Evolutionary conservation across 1,140 invertebrate genomes (phyloP).

Genomic region (Drosophila trapezifrons): DNA sequence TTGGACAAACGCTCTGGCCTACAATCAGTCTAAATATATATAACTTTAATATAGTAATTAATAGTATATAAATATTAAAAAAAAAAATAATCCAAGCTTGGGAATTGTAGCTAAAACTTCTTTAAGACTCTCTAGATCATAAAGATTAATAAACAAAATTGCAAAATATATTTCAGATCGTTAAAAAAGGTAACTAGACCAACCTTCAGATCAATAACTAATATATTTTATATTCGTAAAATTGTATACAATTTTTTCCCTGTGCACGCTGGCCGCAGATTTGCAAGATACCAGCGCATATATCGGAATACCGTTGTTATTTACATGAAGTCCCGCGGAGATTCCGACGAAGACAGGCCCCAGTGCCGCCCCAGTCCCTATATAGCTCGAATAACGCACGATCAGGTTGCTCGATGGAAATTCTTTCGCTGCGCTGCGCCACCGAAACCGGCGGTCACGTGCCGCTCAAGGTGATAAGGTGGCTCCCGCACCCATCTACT

Average conservation of each 20-base stretch:
- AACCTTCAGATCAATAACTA: too few species aligned
- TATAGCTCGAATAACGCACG: constrained; percentile 27
- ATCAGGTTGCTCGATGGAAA: constrained; percentile 47
- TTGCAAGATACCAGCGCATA: constrained; percentile 23
- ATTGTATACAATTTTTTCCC: neutral
- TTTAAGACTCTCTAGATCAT: too few species aligned
- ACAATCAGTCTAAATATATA: too few species aligned
- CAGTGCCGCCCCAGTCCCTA: neutral
- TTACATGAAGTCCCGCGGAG: constrained; percentile 28
- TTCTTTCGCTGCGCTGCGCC: constrained; percentile 15
- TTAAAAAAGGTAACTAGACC: too few species aligned
- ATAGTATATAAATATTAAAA: too few species aligned
- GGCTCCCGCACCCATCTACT: too few species aligned
- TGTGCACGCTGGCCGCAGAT: constrained; percentile 9
- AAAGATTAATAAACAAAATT: too few species aligned
- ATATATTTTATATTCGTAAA: neutral
- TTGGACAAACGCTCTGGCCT: too few species aligned
- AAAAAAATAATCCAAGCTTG: too few species aligned
- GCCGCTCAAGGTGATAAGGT: constrained; percentile 62
- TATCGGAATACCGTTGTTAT: constrained; percentile 33
- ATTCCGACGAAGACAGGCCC: constrained; percentile 18
- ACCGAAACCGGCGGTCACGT: constrained; percentile 36
- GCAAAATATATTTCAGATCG: too few species aligned
- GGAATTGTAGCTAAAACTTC: too few species aligned
- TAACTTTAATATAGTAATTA: too few species aligned